Percentiles rank a stretch among this genome's conserved stretches.
phyloP scores from a whole-genome alignment of 2,113 vertebrate species.

The Sinocyclocheilus grahami region DNA sequence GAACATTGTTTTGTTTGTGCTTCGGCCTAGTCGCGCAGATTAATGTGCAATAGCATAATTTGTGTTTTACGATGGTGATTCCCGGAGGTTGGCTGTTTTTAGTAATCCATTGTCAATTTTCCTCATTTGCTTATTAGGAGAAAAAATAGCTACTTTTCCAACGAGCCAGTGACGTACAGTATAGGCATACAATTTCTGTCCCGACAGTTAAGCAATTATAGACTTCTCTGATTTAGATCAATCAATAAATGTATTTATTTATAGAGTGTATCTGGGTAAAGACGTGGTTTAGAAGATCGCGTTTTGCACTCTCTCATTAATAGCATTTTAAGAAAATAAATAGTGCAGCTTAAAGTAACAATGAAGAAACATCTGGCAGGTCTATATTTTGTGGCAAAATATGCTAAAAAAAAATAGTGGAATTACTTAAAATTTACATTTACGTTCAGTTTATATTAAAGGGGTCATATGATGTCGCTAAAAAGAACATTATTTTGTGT shows the following conservation, averaged over 20 bases:
- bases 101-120: neutral
- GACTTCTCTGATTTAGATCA: too few relatives aligned
- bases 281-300: neutral
- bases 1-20: neutral
- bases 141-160: neutral
- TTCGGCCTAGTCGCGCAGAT: neutral
- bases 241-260: too few relatives aligned
- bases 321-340: neutral
- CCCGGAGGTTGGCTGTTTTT: neutral
- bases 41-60: neutral
- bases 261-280: neutral
- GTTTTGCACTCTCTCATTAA: neutral
- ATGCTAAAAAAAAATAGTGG: neutral
- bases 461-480: too few relatives aligned
- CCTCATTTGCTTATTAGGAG: neutral
- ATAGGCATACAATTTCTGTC: neutral
- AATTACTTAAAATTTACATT: neutral
- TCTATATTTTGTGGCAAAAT: neutral
- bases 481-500: too few relatives aligned
- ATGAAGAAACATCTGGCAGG: neutral
- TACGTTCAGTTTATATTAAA: neutral
- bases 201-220: too few relatives aligned
- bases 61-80: neutral
- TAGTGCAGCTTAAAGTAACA: neutral
- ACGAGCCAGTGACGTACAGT: neutral